phyloP scores from a whole-genome alignment of 2,888 invertebrate species.

The Zhuqinia jingwanae region DNA sequence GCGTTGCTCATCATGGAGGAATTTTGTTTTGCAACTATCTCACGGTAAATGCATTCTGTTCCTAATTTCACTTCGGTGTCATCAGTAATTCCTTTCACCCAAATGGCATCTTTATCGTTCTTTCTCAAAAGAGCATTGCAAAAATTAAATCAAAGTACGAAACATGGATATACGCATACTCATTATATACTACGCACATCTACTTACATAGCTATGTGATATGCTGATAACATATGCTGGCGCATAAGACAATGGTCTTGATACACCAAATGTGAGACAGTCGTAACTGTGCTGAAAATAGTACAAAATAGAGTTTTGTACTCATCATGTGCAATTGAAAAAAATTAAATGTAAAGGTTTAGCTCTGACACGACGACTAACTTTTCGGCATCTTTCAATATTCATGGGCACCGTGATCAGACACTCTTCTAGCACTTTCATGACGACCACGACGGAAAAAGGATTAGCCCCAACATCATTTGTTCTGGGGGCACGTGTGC shows the following conservation, averaged over 20 bases:
- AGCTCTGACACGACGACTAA: neutral
- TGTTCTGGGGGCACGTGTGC: conserved; percentile 42
- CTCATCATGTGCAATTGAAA: neutral
- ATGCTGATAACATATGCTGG: conserved; percentile 77
- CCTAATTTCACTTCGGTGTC: conserved; percentile 74
- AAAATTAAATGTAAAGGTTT: no score
- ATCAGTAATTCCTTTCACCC: conserved; percentile 68
- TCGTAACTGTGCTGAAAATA: conserved; percentile 74
- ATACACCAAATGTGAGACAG: conserved; percentile 73
- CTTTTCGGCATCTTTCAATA: conserved; percentile 61
- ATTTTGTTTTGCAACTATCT: conserved; percentile 28
- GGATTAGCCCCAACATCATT: conserved; percentile 59
- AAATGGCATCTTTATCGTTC: conserved; percentile 73
- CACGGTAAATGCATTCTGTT: conserved; percentile 64
- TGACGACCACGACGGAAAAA: conserved; percentile 69
- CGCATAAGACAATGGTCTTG: conserved; percentile 72
- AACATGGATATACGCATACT: neutral
- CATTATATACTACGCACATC: neutral
- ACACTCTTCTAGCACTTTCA: conserved; percentile 77
- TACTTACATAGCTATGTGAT: conserved; percentile 73
- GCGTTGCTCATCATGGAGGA: neutral
- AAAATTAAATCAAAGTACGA: no score
- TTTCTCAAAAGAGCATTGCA: conserved; percentile 15
- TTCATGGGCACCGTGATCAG: conserved; percentile 64
- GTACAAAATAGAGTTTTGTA: no score